Base-by-base conservation (phyloP, 2,797 vertebrate species). In the Pseudomugil gertrudae region DNA sequence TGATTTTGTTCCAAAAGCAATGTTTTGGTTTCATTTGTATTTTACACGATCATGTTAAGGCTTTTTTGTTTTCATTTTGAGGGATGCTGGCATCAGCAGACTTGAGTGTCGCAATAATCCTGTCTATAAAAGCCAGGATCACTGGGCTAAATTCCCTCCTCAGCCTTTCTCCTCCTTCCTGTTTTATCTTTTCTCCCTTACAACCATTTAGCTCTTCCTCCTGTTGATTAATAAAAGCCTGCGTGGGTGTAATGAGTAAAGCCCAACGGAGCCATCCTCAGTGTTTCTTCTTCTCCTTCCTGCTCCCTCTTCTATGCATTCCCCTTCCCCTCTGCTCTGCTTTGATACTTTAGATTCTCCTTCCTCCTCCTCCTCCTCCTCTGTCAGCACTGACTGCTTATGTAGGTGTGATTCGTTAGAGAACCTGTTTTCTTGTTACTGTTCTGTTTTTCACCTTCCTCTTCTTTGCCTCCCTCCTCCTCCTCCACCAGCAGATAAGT, bases 191-290 rank as follows among this genome's bases (percentile, higher is more conserved):
- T 62, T 52, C 43, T 69, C 66, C 64, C 66, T 59, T 59, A 52
- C 40, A 2, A 52, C 57, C 57, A 61, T 74, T 76, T 67, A 54
- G 47, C 72, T 68, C 60, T 55, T 82, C 74, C 52, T 80, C 72
- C 77, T 17, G n/a, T 26, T 76, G 40, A 81, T 66, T 67, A 40
- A 74, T 79, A 38, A 80, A 81, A 74, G 70, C 58, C 2, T 66
- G 78, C 29, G 75, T 87, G 40, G 83, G 85, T 47, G 80, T 76
- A 72, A 83, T 81, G 76, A 66, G 57, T 68, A 74, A 71, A 66
- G 79, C 69, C 74, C 81, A 81, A 62, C 43, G 70, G 71, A 80
- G 69, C 51, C 73, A 35, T 5, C 50, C 71, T 67, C 1, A 0
- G 40, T 51, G 48, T 59, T 52, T 29, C 57, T 74, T 68, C 53